Conservation (phyloP, 2,113 vertebrate genomes). For the Carassius gibelio region DNA sequence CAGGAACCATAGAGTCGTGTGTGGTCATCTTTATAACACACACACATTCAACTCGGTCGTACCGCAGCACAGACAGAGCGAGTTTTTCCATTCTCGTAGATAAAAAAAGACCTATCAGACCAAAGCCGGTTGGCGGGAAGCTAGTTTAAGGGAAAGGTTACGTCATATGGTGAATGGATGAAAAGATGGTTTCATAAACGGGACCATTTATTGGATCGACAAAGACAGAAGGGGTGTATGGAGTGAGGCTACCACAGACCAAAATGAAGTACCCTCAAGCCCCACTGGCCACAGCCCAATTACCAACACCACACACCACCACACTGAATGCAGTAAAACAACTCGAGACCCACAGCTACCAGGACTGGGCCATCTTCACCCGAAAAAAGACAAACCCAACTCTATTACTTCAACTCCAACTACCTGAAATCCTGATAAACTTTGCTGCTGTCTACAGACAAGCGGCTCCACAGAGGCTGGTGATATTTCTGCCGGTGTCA, state of each 20-base stretch:
- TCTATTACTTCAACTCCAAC: neutral
- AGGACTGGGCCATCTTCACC: constrained; percentile 11
- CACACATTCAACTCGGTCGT: neutral
- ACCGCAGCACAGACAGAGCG: constrained; percentile 20
- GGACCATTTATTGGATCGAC: constrained; percentile 39
- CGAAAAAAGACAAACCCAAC: neutral
- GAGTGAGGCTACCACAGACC: constrained; percentile 55
- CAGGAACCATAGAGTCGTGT: constrained; percentile 28
- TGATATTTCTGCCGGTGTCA: neutral
- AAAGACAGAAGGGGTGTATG: constrained; percentile 35
- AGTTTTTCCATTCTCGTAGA: constrained; percentile 25
- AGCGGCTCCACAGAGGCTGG: neutral
- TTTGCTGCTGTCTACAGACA: neutral
- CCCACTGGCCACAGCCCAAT: constrained; percentile 45
- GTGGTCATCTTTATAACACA: constrained; percentile 42
- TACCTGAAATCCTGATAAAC: constrained; percentile 20
- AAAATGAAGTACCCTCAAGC: constrained; percentile 55
- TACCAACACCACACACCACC: constrained; percentile 42
- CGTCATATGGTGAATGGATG: constrained; percentile 43
- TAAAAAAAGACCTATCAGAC: constrained; percentile 42
- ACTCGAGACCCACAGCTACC: constrained; percentile 39
- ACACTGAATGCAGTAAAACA: constrained; percentile 54
- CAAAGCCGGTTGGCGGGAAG: constrained; percentile 41
- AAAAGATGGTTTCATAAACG: constrained; percentile 51
- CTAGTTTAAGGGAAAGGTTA: constrained; percentile 43